Conservation (phyloP, 2,113 vertebrate species). For the Burhinus bistriatus region DNA sequence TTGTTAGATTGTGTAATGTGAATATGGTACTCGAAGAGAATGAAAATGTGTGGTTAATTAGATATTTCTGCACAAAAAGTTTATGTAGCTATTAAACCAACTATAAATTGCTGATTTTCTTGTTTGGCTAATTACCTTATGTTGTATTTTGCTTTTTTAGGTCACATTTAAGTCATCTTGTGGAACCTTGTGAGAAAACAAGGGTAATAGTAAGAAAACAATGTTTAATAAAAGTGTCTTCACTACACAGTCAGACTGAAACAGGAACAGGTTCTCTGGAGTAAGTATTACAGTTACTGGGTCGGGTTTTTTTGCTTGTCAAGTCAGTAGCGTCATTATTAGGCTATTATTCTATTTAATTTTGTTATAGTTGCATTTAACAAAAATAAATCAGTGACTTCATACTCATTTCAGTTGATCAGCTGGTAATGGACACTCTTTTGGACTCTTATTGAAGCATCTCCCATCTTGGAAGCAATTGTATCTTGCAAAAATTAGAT, state of each 20-base stretch:
- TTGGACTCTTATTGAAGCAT: neutral
- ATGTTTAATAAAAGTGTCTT: neutral
- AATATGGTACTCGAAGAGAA: neutral
- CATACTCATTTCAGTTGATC: neutral
- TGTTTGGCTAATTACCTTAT: neutral
- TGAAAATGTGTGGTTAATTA: neutral
- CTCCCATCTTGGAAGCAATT: neutral
- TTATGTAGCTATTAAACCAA: neutral
- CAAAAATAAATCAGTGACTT: neutral
- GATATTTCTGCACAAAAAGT: neutral
- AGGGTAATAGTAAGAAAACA: neutral
- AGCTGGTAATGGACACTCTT: neutral
- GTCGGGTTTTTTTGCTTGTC: neutral
- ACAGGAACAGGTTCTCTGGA: neutral
- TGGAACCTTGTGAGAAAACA: neutral
- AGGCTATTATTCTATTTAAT: neutral
- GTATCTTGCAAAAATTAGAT: neutral
- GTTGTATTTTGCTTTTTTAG: neutral
- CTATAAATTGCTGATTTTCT: neutral
- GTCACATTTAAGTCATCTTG: neutral
- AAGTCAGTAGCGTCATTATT: neutral
- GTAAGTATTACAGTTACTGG: neutral
- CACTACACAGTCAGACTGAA: neutral
- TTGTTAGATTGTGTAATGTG: neutral
- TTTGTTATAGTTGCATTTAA: neutral